Evolutionary conservation across 2,113 vertebrate species (phyloP).

Genomic region (Siniperca chuatsi): DNA sequence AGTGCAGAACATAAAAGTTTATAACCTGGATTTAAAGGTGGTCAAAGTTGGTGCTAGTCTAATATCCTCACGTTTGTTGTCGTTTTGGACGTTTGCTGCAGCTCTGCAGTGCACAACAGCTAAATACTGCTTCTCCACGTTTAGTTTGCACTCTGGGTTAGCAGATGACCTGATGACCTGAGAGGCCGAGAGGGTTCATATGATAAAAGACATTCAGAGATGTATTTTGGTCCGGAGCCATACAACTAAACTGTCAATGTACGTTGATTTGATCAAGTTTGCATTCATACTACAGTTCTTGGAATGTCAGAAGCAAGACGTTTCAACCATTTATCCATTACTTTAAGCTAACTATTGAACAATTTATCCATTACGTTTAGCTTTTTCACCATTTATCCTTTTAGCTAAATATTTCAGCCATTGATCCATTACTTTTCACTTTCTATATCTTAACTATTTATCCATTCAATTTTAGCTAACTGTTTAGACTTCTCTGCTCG

Average conservation of each 20-base stretch:
- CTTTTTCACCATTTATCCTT: too few relatives aligned
- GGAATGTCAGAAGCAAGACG: not conserved
- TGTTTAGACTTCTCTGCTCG: too few relatives aligned
- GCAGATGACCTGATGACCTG: not conserved
- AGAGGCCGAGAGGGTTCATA: not conserved
- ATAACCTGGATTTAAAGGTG: not conserved
- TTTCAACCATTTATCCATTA: not conserved
- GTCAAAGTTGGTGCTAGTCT: not conserved
- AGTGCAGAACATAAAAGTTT: not conserved
- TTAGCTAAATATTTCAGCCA: not conserved
- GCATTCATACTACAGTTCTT: not conserved
- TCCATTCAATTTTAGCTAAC: not conserved
- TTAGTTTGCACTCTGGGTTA: not conserved
- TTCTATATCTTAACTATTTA: not conserved
- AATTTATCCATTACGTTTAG: not conserved
- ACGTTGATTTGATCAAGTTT: not conserved
- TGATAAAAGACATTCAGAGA: not conserved
- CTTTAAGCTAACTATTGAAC: too few relatives aligned
- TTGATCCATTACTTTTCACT: too few relatives aligned
- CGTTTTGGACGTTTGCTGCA: not conserved
- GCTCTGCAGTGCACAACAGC: not conserved
- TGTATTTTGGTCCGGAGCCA: not conserved
- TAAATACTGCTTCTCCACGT: not conserved
- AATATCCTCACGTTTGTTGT: not conserved
- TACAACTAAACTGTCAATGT: not conserved